A percentile compares a stretch with the other conserved stretches of the same genome.
Evolutionary conservation across 2,888 invertebrate species (phyloP).

Genomic region (Therioaphis trifolii): DNA sequence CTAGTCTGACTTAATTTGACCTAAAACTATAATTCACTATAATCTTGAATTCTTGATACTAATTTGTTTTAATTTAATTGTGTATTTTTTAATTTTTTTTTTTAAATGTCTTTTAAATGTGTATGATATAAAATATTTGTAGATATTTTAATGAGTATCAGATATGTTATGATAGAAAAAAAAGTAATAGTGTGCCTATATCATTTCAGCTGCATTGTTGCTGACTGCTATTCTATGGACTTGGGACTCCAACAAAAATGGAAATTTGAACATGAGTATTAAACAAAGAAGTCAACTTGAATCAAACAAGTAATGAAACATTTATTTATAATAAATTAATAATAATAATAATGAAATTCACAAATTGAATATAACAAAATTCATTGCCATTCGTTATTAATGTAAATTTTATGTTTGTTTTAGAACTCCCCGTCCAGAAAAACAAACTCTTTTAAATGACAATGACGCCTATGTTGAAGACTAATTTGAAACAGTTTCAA

Average conservation of each 20-base stretch:
- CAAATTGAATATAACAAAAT: neutral
- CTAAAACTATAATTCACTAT: too few relatives aligned
- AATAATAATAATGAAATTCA: too few relatives aligned
- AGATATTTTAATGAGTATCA: too few relatives aligned
- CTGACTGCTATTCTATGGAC: constrained; percentile 81
- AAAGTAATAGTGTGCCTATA: too few relatives aligned
- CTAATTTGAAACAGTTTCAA: neutral
- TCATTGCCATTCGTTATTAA: neutral
- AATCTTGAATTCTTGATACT: too few relatives aligned
- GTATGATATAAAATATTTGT: too few relatives aligned
- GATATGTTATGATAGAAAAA: too few relatives aligned
- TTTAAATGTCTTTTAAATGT: too few relatives aligned
- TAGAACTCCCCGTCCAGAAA: constrained; percentile 34
- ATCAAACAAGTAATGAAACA: constrained; percentile 66
- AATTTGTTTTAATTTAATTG: too few relatives aligned
- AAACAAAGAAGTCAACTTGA: constrained; percentile 71
- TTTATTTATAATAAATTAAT: neutral
- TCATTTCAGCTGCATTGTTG: constrained; percentile 77
- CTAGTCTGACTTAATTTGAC: too few relatives aligned
- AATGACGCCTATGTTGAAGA: constrained; percentile 34
- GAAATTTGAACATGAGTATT: constrained; percentile 81
- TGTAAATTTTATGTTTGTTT: neutral
- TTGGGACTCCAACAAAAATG: constrained; percentile 76
- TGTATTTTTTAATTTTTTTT: too few relatives aligned
- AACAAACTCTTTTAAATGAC: constrained; percentile 28